phyloP scores from a whole-genome alignment of 2,797 vertebrate species.

The Clarias fuscus region DNA sequence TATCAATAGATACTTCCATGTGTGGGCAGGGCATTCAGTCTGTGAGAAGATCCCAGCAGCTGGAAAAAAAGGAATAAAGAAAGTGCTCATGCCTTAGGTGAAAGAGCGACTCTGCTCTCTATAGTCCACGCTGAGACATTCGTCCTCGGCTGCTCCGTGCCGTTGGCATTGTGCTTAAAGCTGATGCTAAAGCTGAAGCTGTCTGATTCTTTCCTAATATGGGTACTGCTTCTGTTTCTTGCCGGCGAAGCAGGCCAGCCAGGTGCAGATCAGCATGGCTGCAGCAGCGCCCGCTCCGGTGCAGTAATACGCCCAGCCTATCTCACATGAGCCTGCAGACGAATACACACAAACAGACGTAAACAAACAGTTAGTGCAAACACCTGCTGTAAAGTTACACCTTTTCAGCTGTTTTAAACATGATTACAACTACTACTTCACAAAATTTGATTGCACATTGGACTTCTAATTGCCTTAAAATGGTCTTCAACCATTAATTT shows the following conservation, averaged over 20 bases:
- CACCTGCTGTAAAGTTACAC: not conserved
- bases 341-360: not conserved
- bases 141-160: constrained; percentile 32
- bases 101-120: constrained; percentile 18
- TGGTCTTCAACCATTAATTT: not conserved
- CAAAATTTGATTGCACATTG: not conserved
- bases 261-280: constrained; percentile 92
- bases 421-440: not conserved
- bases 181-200: constrained; percentile 38
- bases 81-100: constrained; percentile 26
- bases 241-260: constrained; percentile 94
- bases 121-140: constrained; percentile 41
- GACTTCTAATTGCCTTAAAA: not conserved
- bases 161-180: constrained; percentile 26
- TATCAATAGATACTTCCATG: constrained; percentile 43
- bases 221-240: constrained; percentile 98
- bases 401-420: not conserved
- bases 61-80: constrained; percentile 49
- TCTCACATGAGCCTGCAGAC: constrained; percentile 82
- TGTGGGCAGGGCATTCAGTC: constrained; percentile 60
- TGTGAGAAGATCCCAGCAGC: constrained; percentile 53
- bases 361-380: not conserved
- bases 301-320: constrained; percentile 98
- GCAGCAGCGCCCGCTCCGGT: constrained; percentile 85
- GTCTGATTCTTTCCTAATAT: constrained; percentile 73